Base-by-base conservation (phyloP, 2,888 invertebrate species). In the Cerastis leucographa region DNA sequence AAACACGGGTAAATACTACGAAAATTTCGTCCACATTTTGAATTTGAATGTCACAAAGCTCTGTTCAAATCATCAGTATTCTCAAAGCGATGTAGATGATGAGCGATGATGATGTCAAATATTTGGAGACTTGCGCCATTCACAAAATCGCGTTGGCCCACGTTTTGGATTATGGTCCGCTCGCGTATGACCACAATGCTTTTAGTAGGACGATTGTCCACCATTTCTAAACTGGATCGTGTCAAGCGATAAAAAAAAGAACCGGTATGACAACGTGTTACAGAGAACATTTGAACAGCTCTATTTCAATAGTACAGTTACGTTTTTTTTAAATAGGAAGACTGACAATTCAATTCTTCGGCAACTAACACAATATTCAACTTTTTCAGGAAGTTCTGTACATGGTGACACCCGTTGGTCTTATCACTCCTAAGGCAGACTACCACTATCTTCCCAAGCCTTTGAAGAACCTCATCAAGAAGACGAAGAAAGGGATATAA, bases 391-490 rank as follows among this genome's bases (percentile, higher is more conserved):
- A 87, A 1, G 76, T 76, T 6, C 51, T 88, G n/a, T 73, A 78
- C 7, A 79, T 91, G 14, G 86, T 89, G 22, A 89, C 92, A 14
- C 88, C 91, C 1, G 90, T 91, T 9, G 91, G 91, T 2, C 70
- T 90, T 6, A 72, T 90, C 8, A 78, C 88, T 67, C 74, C 69
- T 42, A 75, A 78, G 25, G 66, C 19, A 17, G 68, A 80, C 51
- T 72, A 71, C 25, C 61, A 70, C 29, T 71, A 44, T 9, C 42
- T 70, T 5, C 42, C 71, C 6, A 87, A 85, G n/a, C 66, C 76
- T 17, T 54, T 64, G 35, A 87, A 82, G 51, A 70, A 25, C 6
- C 49, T 76, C 51, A 35, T 76, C 46, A 83, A 82, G 80, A 82
- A 85, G 67, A 80, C 79, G 14, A 76, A 54, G 11, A 68, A 81